A percentile compares a stretch with the other conserved stretches of the same genome.
Evolutionary conservation across 2,797 vertebrate genomes (phyloP).

Genomic region (Manis javanica): DNA sequence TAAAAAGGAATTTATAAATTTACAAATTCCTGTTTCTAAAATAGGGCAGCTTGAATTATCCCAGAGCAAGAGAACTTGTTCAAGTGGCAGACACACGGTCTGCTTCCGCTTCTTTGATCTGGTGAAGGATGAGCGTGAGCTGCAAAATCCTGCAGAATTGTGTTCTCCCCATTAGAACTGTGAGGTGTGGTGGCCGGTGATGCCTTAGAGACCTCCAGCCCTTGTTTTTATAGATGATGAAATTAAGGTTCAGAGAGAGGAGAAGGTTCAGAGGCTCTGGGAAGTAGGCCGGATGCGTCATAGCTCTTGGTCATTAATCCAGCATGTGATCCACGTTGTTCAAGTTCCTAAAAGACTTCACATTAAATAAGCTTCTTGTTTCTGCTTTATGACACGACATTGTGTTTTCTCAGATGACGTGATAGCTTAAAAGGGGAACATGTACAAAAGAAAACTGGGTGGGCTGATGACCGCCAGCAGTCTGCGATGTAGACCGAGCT

Average conservation of each 20-base stretch:
- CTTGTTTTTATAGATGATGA: neutral
- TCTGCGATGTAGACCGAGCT: neutral
- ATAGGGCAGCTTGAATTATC: constrained; percentile 34
- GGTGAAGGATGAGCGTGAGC: neutral
- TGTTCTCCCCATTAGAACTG: neutral
- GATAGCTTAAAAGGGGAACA: neutral
- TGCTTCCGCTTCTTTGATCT: constrained; percentile 7
- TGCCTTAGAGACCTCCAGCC: neutral
- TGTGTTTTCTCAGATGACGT: neutral
- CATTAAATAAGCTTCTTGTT: neutral
- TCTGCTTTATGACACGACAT: neutral
- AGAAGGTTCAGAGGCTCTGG: neutral
- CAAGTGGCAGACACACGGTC: neutral
- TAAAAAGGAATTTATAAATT: constrained; percentile 63
- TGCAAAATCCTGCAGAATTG: neutral
- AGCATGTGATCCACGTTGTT: neutral
- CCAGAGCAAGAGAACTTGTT: constrained; percentile 25
- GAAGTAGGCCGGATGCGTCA: neutral
- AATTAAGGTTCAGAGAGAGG: neutral
- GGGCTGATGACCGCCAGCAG: neutral
- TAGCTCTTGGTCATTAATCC: neutral
- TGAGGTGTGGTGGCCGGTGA: neutral
- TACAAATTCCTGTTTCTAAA: constrained; percentile 59
- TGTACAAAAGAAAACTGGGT: neutral
- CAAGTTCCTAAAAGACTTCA: neutral